Conservation (phyloP, 2,888 invertebrate genomes). For the Euplagia quadripunctaria region DNA sequence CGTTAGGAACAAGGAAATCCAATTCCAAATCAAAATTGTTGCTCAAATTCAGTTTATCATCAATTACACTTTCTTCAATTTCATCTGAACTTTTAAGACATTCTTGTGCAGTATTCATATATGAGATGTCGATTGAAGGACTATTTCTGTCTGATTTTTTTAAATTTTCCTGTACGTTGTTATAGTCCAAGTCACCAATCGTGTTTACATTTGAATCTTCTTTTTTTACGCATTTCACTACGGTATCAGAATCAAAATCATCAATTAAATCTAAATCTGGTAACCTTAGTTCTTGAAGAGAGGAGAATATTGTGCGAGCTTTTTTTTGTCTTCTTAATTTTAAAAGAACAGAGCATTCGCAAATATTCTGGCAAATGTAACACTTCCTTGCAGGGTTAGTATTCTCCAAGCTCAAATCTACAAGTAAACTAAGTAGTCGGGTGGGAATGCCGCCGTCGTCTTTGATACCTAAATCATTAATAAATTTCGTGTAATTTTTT, state of each 20-base stretch:
- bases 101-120: conserved; percentile 59
- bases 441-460: conserved; percentile 73
- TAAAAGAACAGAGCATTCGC: conserved; percentile 72
- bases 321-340: conserved; percentile 52
- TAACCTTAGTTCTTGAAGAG: conserved; percentile 60
- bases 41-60: conserved; percentile 42
- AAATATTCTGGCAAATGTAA: conserved; percentile 78
- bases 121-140: conserved; percentile 70
- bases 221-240: conserved; percentile 60
- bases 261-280: conserved; percentile 75
- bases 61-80: conserved; percentile 23
- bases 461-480: conserved; percentile 75
- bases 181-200: conserved; percentile 22
- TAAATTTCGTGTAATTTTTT: conserved; percentile 79
- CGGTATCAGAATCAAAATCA: conserved; percentile 63
- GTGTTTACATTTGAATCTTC: conserved; percentile 18
- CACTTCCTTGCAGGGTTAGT: conserved; percentile 67
- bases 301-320: conserved; percentile 49
- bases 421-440: conserved; percentile 74
- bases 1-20: conserved; percentile 58
- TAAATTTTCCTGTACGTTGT: neutral
- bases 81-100: conserved; percentile 50
- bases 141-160: neutral
- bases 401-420: conserved; percentile 79
- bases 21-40: conserved; percentile 66